Base-by-base conservation (phyloP, 2,888 invertebrate species). In the Pycnomerus fuliginosus region DNA sequence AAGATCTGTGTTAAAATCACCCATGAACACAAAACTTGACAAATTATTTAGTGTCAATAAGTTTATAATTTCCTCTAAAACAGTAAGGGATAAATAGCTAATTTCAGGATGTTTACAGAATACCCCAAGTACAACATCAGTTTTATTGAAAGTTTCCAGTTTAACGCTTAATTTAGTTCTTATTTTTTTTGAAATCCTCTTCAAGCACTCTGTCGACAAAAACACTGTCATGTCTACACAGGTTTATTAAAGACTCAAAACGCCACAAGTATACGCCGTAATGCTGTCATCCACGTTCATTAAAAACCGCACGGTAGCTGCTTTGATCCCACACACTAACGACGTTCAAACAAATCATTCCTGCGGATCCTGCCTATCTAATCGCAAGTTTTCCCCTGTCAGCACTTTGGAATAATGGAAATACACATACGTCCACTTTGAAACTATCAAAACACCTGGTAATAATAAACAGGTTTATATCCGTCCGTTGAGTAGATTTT, bases 161-260 rank as follows among this genome's bases (percentile, higher is more conserved):
- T n/a, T n/a, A n/a, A n/a, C n/a, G n/a, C n/a, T n/a, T n/a, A n/a
- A n/a, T n/a, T n/a, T n/a, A n/a, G n/a, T n/a, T n/a, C n/a, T n/a
- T n/a, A n/a, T n/a, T n/a, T n/a, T n/a, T n/a, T n/a, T n/a, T n/a
- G n/a, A n/a, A n/a, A n/a, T n/a, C n/a, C n/a, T n/a, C n/a, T n/a
- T n/a, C n/a, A n/a, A n/a, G n/a, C n/a, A n/a, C n/a, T n/a, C n/a
- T n/a, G n/a, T n/a, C n/a, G n/a, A n/a, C n/a, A n/a, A n/a, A n/a
- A 52, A 44, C 53, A 45, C 35, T 48, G 53, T 45, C 43, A 22
- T 49, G 57, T 55, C 54, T 54, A 47, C 50, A 50, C 43, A 46
- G 48, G 50, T 56, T 56, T 58, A 58, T 58, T 55, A 53, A 53
- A 55, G 53, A 56, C 48, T 53, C 55, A 55, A 54, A 55, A 58